phyloP scores from a whole-genome alignment of 2,888 invertebrate species.

The Acrobeloides nanus region DNA sequence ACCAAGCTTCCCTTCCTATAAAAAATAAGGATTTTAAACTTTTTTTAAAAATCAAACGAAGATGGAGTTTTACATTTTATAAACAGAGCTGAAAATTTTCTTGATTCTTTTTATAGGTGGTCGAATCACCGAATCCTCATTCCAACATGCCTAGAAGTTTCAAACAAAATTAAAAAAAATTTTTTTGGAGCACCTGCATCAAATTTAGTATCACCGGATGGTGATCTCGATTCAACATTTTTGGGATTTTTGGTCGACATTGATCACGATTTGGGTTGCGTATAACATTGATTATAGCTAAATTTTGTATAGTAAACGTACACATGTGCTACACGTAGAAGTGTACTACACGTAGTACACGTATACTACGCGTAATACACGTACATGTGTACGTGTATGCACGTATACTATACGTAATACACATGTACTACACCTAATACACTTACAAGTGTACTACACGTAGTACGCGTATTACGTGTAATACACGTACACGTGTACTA shows the following conservation, averaged over 20 bases:
- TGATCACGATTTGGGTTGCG: constrained; percentile 8
- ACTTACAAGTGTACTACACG: too few relatives aligned
- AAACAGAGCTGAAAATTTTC: constrained; percentile 34
- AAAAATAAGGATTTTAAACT: neutral
- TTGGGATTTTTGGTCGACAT: constrained; percentile 15
- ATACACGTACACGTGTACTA: too few relatives aligned
- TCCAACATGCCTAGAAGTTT: constrained; percentile 17
- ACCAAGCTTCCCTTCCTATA: constrained; percentile 16
- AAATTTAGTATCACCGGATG: constrained; percentile 17
- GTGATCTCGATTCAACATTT: constrained; percentile 8
- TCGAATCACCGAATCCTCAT: constrained; percentile 12
- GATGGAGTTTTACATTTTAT: constrained; percentile 13
- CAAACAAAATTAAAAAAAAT: too few relatives aligned
- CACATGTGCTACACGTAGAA: too few relatives aligned
- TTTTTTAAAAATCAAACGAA: neutral
- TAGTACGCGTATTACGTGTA: too few relatives aligned
- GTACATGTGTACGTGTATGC: too few relatives aligned
- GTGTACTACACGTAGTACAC: too few relatives aligned
- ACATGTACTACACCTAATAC: too few relatives aligned
- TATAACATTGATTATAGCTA: constrained; percentile 9
- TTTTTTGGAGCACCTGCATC: too few relatives aligned
- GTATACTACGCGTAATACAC: too few relatives aligned
- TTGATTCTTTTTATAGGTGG: constrained; percentile 13
- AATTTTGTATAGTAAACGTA: too few relatives aligned
- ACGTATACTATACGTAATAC: too few relatives aligned